These are phyloP conservation scores for Paelopatides confundens DNA, from an alignment of 53 echinoderm and acorn worm genomes.

Conservation along the genomic window DNA sequence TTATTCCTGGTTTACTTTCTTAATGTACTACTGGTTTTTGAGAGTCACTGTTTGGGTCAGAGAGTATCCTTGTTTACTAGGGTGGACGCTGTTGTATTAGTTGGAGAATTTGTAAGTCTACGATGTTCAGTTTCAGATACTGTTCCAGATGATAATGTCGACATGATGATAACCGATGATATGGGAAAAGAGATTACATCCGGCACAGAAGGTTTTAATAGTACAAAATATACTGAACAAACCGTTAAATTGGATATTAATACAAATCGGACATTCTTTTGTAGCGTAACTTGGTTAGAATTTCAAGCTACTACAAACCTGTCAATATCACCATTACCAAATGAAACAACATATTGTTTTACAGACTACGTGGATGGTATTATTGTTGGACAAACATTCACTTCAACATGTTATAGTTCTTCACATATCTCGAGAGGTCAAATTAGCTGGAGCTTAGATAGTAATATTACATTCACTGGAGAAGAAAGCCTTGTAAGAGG, in stretches of 20 bases:
- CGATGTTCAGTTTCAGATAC: background rate
- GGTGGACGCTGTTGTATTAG: background rate
- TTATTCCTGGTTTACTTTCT: background rate
- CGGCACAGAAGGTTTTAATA: background rate
- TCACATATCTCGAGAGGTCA: background rate
- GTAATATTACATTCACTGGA: background rate
- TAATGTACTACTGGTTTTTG: background rate
- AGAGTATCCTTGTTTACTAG: background rate
- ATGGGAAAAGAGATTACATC: background rate
- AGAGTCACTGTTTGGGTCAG: background rate
- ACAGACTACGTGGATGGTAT: background rate
- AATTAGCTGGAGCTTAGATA: background rate
- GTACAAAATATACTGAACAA: background rate
- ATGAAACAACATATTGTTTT: background rate
- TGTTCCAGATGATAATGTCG: background rate
- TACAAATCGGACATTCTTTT: background rate
- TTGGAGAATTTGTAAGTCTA: background rate
- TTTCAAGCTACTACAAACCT: background rate
- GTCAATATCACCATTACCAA: background rate
- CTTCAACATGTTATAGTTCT: background rate
- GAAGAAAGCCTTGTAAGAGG: background rate
- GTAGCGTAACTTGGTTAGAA: background rate
- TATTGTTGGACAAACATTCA: background rate
- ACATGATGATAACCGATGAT: background rate
- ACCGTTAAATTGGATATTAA: background rate